Evolutionary conservation across 2,797 vertebrate genomes (phyloP), one percentile per base, ranked within the genome.

Genomic region (Peromyscus eremicus): DNA sequence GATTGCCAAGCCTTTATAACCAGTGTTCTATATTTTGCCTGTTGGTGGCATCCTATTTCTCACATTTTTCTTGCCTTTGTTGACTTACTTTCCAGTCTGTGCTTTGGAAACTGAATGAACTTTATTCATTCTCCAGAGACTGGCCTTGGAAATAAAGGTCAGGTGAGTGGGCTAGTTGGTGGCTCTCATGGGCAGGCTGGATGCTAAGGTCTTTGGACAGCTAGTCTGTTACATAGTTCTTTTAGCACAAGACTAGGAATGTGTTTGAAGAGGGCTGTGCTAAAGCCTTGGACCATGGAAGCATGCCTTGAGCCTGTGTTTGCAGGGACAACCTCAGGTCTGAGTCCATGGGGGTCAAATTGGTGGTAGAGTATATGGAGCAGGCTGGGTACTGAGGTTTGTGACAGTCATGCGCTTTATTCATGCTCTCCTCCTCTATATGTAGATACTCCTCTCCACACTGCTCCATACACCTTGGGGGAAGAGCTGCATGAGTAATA

Each of bases 121-220:
- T 52, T 49, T 2, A 52, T 52, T 79, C 29, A 34, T 34, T 52
- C 49, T 52, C 27, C 52, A 32, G 16, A 79, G 76, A 21, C 0
- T 77, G 25, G 19, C 14, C 34, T 83, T 60, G 27, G 25, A 40
- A 89, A 29, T 37, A 37, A 92, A 52, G 73, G 17, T 52, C 21
- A 46, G 9, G 5, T n/a, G 8, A 57, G 37, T 66, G 7, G 34
- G 17, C 10, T 34, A 8, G 66, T 17, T 86, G 25, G 25, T 17
- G 2, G 6, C 11, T 49, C 9, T 49, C 82, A 66, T 5, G 0
- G 32, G 13, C 4, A 0, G n/a, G 23, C 10, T 46, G 34, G 12
- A 8, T 62, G 34, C n/a, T 83, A 55, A 6, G 34, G 34, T 66
- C 32, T 52, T 81, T 4, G 0, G 6, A 60, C 4, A 0, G 34